Evolutionary conservation across 2,113 vertebrate genomes (phyloP).

Genomic region (Eubucco bourcierii): DNA sequence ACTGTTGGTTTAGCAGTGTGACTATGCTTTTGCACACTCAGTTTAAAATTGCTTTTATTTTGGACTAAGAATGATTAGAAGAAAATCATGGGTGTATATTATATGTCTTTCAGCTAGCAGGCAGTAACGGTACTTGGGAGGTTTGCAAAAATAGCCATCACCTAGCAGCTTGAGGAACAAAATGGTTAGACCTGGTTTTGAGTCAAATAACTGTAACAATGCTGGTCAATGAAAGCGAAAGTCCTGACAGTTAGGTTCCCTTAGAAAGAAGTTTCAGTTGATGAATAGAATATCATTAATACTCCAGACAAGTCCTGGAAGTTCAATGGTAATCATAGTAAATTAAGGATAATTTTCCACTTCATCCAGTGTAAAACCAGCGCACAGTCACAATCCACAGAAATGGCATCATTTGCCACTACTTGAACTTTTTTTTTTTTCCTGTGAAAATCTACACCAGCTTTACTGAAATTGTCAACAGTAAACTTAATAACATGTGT

Average conservation of each 20-base stretch:
- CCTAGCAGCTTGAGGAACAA: background rate
- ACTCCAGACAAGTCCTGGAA: background rate
- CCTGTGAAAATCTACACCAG: background rate
- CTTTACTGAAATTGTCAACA: background rate
- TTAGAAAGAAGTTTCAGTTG: background rate
- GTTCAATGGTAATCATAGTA: background rate
- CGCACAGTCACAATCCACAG: background rate
- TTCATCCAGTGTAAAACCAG: background rate
- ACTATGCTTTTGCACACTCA: background rate
- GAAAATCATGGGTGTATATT: background rate
- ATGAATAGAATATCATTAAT: background rate
- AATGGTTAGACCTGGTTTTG: background rate
- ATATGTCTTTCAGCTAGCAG: background rate
- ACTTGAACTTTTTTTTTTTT: background rate
- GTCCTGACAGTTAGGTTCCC: background rate
- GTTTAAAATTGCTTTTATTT: background rate
- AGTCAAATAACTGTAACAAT: background rate
- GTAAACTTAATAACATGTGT: background rate
- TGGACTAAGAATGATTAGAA: background rate
- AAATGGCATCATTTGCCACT: background rate
- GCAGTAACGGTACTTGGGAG: background rate
- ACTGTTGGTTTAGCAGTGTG: no score
- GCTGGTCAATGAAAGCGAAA: background rate
- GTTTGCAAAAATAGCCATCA: background rate
- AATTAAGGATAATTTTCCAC: background rate